phyloP scores from a whole-genome alignment of 2,113 vertebrate species.

The Anser brachyrhynchus region DNA sequence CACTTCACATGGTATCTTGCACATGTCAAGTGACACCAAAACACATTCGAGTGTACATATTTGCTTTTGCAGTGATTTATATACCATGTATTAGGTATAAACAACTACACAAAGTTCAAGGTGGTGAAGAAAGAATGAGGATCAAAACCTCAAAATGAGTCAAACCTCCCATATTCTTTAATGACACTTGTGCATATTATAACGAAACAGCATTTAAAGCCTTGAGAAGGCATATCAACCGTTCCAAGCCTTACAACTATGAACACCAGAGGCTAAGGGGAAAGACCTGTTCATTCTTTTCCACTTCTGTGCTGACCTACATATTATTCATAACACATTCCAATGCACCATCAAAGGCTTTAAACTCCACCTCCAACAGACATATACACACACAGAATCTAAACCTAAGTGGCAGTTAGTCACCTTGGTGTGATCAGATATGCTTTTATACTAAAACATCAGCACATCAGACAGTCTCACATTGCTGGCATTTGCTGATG shows the following conservation, averaged over 20 bases:
- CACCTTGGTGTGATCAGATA: neutral
- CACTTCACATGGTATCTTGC: neutral
- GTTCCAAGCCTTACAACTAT: neutral
- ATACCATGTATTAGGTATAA: neutral
- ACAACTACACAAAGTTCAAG: neutral
- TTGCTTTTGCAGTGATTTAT: neutral
- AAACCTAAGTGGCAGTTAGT: neutral
- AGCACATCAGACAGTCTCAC: neutral
- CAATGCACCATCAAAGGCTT: neutral
- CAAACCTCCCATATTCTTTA: neutral
- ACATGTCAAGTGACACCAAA: neutral
- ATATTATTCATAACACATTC: neutral
- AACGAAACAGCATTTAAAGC: neutral
- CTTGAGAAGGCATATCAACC: neutral
- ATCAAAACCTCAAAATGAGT: neutral
- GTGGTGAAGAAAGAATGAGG: neutral
- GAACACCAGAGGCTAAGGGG: fast-evolving
- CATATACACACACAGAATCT: neutral
- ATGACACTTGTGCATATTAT: neutral
- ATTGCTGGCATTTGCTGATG: neutral
- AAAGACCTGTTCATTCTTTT: neutral
- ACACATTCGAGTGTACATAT: fast-evolving
- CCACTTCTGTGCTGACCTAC: neutral
- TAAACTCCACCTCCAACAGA: neutral
- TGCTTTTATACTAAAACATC: neutral